Evolutionary conservation across 2,888 invertebrate genomes (phyloP).

Genomic region (Microdon myrmicae): DNA sequence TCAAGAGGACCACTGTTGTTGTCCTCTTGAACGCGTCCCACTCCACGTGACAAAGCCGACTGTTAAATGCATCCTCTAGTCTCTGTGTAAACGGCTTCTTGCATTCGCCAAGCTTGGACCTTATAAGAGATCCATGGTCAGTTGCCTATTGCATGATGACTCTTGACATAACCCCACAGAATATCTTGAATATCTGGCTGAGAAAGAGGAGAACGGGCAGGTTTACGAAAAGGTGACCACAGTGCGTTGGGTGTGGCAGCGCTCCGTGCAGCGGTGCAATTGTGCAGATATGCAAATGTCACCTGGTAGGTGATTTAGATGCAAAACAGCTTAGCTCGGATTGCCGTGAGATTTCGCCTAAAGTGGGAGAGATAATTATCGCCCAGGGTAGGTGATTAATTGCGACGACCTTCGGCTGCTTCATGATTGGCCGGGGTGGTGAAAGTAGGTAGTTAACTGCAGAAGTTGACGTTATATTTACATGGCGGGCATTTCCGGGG

Average conservation of each 20-base stretch:
- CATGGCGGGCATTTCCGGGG: slow-evolving; percentile 31
- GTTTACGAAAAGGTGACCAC: slow-evolving; percentile 26
- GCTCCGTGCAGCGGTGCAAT: slow-evolving; percentile 1
- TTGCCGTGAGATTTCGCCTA: slow-evolving; percentile 14
- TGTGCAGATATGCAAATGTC: slow-evolving; percentile 34
- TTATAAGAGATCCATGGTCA: not conserved
- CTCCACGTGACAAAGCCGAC: slow-evolving; percentile 28
- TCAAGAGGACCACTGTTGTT: slow-evolving; percentile 9
- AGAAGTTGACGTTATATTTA: too few species aligned
- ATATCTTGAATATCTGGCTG: too few species aligned
- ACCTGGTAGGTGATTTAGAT: slow-evolving; percentile 42
- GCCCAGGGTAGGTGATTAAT: slow-evolving; percentile 47
- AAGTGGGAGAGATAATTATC: slow-evolving; percentile 34
- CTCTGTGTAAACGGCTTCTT: slow-evolving; percentile 44
- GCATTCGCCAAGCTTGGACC: slow-evolving; percentile 11
- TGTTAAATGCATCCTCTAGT: slow-evolving; percentile 36
- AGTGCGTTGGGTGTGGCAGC: slow-evolving; percentile 36
- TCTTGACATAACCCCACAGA: slow-evolving; percentile 15
- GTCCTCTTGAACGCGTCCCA: slow-evolving; percentile 21
- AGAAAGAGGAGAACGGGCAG: too few species aligned
- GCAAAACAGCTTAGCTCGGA: slow-evolving; percentile 33
- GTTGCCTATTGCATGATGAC: slow-evolving; percentile 12
- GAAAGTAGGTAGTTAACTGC: too few species aligned
- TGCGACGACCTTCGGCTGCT: slow-evolving; percentile 40
- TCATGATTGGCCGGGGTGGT: slow-evolving; percentile 31